Base-by-base conservation (phyloP, 2,113 vertebrate genomes). In the human region DNA sequence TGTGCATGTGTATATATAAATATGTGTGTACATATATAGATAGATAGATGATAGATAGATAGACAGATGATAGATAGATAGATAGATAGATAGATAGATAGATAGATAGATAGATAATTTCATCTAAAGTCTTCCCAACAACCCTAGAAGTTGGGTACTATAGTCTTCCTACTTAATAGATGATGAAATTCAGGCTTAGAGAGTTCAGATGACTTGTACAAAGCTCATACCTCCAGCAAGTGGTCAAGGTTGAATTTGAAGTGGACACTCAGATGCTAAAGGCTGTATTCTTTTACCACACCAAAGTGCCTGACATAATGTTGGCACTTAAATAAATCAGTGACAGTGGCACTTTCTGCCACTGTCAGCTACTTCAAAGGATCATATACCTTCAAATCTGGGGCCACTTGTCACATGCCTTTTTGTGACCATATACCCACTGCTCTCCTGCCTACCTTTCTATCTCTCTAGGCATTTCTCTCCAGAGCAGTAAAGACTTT, bases 261-360 rank as follows among this genome's bases (percentile, higher is more conserved):
- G 45, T 50, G 11, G 11, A 81, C 59, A 78, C n/a, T 78, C 40
- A 55, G 16, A 57, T 78, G 13, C n/a, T 93, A 76, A 96, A 94
- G 43, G 13, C 40, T 78, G 8, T 94, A 59, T 82, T 94, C 43
- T 84, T 91, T 40, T n/a, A 89, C 73, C 68, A 27, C 40, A 48
- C 32, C 73, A 81, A 84, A 86, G 18, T 82, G 86, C 13, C 25
- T 68, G 50, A 55, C 30, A 82, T 85, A 89, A 70, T 52, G 25
- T 82, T 89, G 50, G 20, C 55, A 89, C 38, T 85, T 96, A 72
- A 72, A 79, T 94, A 94, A 95, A 89, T 92, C 18, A 94, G 27
- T 45, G 66, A 80, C 30, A 88, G 3, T 85, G 11, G 27, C 18
- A 55, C 43, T 89, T 94, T 70, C 38, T 88, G 78, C 40, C 75